phyloP scores from a whole-genome alignment of 1,140 invertebrate genomes.

The Penaeus vannamei region DNA sequence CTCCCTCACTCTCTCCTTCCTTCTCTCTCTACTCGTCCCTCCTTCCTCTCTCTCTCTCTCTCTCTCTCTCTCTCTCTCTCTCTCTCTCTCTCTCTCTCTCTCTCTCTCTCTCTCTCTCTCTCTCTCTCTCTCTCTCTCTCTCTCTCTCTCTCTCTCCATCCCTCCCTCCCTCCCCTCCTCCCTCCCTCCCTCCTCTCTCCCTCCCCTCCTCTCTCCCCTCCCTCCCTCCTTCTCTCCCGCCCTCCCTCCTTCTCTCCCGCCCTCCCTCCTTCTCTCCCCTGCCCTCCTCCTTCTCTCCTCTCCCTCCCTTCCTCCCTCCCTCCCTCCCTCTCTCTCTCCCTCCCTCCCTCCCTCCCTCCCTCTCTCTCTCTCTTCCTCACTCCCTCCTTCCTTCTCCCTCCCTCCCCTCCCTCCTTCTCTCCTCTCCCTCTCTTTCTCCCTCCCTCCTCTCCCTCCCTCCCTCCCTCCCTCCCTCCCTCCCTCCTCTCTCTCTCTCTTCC shows the following conservation, averaged over 20 bases:
- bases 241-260: neutral
- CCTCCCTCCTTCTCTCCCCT: neutral
- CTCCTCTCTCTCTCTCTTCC: neutral
- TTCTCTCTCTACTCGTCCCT: no score
- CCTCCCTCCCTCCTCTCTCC: neutral
- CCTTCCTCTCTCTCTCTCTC: neutral
- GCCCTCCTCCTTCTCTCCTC: neutral
- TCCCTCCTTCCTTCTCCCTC: neutral
- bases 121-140: neutral
- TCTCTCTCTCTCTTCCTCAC: neutral
- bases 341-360: neutral
- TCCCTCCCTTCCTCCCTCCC: neutral
- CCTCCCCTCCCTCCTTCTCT: neutral
- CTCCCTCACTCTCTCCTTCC: no score
- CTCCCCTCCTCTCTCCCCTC: neutral
- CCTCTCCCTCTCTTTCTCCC: neutral
- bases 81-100: neutral
- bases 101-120: neutral
- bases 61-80: neutral
- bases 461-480: neutral
- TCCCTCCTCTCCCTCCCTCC: neutral
- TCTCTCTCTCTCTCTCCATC: neutral
- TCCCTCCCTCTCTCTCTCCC: neutral
- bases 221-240: neutral
- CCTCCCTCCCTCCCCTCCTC: neutral